These are phyloP conservation scores for Sinotaia quadrata DNA, from an alignment of 2,888 invertebrate genomes.

Conservation along the genomic window DNA sequence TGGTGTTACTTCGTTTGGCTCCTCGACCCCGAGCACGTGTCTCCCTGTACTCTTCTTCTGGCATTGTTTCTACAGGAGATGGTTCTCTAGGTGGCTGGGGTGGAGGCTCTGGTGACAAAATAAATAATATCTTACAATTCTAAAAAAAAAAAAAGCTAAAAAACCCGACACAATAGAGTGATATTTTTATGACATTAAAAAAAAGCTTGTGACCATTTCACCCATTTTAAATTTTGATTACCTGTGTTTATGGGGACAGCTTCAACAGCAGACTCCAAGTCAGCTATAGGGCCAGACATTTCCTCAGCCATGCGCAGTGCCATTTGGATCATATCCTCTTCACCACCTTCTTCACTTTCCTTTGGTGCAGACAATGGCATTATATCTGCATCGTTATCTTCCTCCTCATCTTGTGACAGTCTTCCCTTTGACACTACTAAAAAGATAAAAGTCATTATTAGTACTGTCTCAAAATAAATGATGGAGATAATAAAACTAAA, in stretches of 20 bases:
- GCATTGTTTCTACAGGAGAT: constrained; percentile 8
- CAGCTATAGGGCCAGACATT: constrained; percentile 84
- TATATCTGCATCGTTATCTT: constrained; percentile 14
- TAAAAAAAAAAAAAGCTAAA: background rate
- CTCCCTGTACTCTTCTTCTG: constrained; percentile 48
- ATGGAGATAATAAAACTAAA: too few species aligned
- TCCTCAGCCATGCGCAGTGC: constrained; percentile 75
- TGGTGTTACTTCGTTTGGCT: constrained; percentile 35
- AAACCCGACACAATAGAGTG: background rate
- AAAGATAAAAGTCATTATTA: background rate
- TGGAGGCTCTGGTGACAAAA: constrained; percentile 38
- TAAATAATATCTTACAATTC: constrained; percentile 2
- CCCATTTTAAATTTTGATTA: constrained; percentile 23
- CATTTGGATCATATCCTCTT: constrained; percentile 71
- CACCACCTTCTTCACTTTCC: constrained; percentile 43
- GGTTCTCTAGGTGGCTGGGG: constrained; percentile 33
- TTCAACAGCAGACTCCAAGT: constrained; percentile 78
- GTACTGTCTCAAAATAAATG: too few species aligned
- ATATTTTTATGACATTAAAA: background rate
- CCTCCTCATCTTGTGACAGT: constrained; percentile 10
- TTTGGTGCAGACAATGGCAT: constrained; percentile 15
- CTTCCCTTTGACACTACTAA: background rate
- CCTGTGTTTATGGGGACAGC: constrained; percentile 61
- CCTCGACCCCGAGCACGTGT: constrained; percentile 41
- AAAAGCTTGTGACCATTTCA: background rate